Conservation (phyloP, 2,113 vertebrate species). For the Salvelinus fontinalis region DNA sequence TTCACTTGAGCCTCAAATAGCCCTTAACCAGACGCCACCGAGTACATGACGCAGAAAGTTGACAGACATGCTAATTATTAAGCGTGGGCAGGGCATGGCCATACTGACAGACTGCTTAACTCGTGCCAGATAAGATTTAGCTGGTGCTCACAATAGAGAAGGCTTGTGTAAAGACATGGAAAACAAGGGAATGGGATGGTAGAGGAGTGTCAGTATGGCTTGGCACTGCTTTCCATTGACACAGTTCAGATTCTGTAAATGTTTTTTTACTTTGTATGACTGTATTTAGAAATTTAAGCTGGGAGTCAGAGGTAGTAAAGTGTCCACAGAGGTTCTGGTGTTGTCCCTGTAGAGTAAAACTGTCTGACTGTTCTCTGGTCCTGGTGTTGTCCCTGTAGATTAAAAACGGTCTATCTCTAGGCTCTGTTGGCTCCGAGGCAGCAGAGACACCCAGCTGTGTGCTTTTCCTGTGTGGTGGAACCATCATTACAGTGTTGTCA, state of each 20-base stretch:
- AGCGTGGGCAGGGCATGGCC: background rate
- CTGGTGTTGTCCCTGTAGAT: no score
- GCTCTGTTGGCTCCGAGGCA: background rate
- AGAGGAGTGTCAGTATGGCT: no score
- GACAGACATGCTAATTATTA: conserved; percentile 15
- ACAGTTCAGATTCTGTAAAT: background rate
- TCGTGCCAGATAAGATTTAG: background rate
- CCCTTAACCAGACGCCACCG: background rate
- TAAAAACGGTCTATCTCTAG: background rate
- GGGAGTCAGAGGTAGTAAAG: no score
- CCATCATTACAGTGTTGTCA: conserved; percentile 7
- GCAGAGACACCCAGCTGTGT: background rate
- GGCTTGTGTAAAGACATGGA: no score
- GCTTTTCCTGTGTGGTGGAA: background rate
- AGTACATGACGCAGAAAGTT: conserved; percentile 19
- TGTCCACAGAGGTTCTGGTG: no score
- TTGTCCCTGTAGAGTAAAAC: no score
- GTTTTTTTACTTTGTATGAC: background rate
- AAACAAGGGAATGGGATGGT: no score
- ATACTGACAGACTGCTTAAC: background rate
- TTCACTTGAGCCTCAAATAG: conserved; percentile 33
- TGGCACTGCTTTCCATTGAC: background rate
- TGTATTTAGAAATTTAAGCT: no score
- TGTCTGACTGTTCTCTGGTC: no score
- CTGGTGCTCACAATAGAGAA: background rate